Evolutionary conservation across 1,140 invertebrate genomes (phyloP).

Genomic region (Anagrus nilaparvatae): DNA sequence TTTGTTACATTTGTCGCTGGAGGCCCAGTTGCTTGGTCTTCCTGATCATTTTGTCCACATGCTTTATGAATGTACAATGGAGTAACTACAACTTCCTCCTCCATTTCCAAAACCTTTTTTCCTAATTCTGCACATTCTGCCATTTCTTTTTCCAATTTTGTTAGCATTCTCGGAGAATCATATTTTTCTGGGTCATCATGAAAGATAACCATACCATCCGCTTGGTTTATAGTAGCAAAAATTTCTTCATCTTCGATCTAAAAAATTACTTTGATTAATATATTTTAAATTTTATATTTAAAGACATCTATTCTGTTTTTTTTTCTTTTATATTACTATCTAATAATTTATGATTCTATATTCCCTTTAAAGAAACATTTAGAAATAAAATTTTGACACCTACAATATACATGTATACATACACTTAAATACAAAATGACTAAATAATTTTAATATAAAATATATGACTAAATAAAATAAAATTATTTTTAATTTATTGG

Average conservation of each 20-base stretch:
- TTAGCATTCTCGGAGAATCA: constrained; percentile 76
- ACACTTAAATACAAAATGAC: too few species aligned
- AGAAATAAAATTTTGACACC: too few species aligned
- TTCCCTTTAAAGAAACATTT: too few species aligned
- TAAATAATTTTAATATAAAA: too few species aligned
- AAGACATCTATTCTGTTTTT: neutral
- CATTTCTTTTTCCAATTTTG: constrained; percentile 80
- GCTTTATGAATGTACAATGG: constrained; percentile 75
- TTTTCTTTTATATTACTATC: neutral
- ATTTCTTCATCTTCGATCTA: constrained; percentile 97
- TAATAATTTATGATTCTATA: neutral
- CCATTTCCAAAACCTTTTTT: constrained; percentile 80
- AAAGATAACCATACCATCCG: constrained; percentile 96
- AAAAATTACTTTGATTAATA: constrained; percentile 13
- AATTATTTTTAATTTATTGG: too few species aligned
- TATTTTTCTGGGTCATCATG: constrained; percentile 94
- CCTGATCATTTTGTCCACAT: constrained; percentile 49
- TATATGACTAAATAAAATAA: too few species aligned
- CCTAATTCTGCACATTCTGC: constrained; percentile 76
- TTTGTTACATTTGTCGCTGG: constrained; percentile 44
- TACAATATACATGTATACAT: too few species aligned
- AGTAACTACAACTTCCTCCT: constrained; percentile 87
- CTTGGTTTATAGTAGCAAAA: constrained; percentile 94
- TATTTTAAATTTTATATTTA: constrained; percentile 4
- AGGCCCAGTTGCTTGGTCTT: constrained; percentile 46